Evolutionary conservation across 1,140 invertebrate genomes (phyloP).

Genomic region (Oreohelix idahoensis): DNA sequence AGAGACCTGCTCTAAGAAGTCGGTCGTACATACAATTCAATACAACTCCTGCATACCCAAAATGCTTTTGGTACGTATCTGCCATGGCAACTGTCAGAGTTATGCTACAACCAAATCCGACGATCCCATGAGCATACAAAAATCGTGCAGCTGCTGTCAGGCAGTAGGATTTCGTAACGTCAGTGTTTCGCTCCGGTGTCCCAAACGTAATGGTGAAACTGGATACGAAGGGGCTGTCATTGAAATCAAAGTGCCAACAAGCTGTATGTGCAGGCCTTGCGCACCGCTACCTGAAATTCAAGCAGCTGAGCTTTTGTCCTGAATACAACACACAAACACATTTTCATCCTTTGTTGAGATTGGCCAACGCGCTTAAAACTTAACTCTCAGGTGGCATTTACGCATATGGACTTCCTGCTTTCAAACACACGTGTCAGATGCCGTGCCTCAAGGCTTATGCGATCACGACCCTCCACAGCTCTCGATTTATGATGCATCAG

Average conservation of each 20-base stretch:
- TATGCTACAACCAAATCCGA: background rate
- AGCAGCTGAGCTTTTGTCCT: background rate
- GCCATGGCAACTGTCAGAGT: background rate
- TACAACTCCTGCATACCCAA: background rate
- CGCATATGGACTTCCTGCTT: no score
- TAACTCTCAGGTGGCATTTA: no score
- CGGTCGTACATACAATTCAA: background rate
- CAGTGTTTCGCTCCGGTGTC: background rate
- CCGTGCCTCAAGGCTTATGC: no score
- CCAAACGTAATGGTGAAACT: background rate
- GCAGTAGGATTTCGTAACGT: background rate
- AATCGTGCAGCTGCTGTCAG: background rate
- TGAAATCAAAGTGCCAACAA: background rate
- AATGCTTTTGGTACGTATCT: background rate
- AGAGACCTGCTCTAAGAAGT: background rate
- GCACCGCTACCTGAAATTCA: background rate
- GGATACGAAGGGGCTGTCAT: background rate
- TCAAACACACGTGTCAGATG: no score
- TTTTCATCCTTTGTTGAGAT: no score
- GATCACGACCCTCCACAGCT: no score
- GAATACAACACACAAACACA: background rate
- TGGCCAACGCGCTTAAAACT: no score
- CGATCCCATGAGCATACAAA: background rate
- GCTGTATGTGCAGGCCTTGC: background rate
- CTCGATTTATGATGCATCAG: no score